Evolutionary conservation across 2,797 vertebrate species (phyloP).

Genomic region (Aeoliscus strigatus): DNA sequence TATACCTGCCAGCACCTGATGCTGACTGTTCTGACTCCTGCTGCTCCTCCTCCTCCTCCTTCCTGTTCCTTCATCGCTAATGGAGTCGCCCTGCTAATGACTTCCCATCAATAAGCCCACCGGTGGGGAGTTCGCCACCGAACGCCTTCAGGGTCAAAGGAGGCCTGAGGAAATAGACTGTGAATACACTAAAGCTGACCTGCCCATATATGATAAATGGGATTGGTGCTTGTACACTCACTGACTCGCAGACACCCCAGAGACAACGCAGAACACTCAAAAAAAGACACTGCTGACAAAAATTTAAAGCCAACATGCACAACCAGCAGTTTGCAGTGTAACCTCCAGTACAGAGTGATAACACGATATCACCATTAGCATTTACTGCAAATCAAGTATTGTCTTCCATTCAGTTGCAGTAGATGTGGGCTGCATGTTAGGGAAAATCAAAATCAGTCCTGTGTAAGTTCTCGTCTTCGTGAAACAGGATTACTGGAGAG

Average conservation of each 20-base stretch:
- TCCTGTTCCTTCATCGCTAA: slow-evolving; percentile 22
- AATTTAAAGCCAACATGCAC: too few species aligned
- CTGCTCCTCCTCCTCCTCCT: slow-evolving; percentile 3
- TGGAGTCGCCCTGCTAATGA: slow-evolving; percentile 40
- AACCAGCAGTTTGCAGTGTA: neutral
- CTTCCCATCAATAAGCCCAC: slow-evolving; percentile 48
- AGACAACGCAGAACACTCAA: neutral
- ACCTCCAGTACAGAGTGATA: too few species aligned
- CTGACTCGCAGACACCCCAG: neutral
- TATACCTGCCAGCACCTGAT: slow-evolving; percentile 34
- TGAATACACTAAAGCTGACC: slow-evolving; percentile 36
- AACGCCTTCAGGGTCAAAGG: slow-evolving; percentile 49
- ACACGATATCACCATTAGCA: too few species aligned
- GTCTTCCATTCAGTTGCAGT: neutral
- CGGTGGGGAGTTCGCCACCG: slow-evolving; percentile 21
- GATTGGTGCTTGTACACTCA: neutral
- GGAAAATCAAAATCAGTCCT: neutral
- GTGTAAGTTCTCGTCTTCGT: too few species aligned
- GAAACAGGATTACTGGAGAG: too few species aligned
- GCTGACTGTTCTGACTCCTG: slow-evolving; percentile 9
- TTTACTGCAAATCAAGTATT: neutral
- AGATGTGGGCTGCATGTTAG: neutral
- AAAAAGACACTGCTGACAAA: too few species aligned
- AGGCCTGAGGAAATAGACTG: slow-evolving; percentile 21
- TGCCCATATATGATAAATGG: slow-evolving; percentile 4